Evolutionary conservation across 2,888 invertebrate genomes (phyloP).

Genomic region (Glyphotaelius pellucidus): DNA sequence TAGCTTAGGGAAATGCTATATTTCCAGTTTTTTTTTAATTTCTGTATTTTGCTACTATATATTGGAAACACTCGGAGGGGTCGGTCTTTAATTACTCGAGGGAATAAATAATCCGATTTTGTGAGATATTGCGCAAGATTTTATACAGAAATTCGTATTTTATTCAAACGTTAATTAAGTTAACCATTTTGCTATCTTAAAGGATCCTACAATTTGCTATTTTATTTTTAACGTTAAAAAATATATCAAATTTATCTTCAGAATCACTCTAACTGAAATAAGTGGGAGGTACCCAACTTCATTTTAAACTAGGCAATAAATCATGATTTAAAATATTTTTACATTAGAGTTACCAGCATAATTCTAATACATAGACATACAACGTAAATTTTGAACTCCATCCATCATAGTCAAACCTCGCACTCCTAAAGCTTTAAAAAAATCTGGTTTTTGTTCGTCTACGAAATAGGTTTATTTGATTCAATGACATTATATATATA

Average conservation of each 20-base stretch:
- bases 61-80: conserved; percentile 34
- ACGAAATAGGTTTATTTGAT: too few relatives aligned
- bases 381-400: too few relatives aligned
- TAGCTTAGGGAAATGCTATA: conserved; percentile 47
- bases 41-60: conserved; percentile 10
- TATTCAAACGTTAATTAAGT: not conserved
- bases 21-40: conserved; percentile 17
- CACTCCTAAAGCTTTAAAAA: too few relatives aligned
- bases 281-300: not conserved
- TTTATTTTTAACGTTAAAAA: not conserved
- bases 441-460: too few relatives aligned
- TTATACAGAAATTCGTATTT: not conserved
- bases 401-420: too few relatives aligned
- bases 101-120: conserved; percentile 41
- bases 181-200: not conserved
- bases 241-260: not conserved
- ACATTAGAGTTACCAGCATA: too few relatives aligned
- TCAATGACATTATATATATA: too few relatives aligned
- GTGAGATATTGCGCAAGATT: not conserved
- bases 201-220: not conserved
- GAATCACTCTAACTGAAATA: not conserved
- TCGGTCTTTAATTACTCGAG: conserved; percentile 31
- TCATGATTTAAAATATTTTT: not conserved
- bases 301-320: not conserved
- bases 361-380: too few relatives aligned